These are phyloP conservation scores for Lasioglossum calceatum DNA, from an alignment of 2,888 invertebrate species.

Conservation along the genomic window DNA sequence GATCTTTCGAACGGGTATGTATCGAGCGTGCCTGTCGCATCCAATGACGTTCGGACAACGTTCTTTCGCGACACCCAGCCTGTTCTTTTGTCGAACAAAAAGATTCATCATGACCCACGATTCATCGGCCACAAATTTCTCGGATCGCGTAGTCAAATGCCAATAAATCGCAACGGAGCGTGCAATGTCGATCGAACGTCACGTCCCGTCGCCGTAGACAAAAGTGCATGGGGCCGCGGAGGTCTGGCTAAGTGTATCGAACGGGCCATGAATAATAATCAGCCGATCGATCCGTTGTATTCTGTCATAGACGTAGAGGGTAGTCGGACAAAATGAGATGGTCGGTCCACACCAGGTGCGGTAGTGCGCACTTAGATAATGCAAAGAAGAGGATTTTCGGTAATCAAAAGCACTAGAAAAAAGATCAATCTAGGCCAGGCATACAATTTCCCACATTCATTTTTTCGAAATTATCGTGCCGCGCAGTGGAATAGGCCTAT, in stretches of 20 bases:
- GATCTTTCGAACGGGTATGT: not conserved
- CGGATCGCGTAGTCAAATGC: not conserved
- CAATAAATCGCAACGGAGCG: not conserved
- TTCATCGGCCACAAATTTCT: not conserved
- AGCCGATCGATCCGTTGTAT: constrained; percentile 31
- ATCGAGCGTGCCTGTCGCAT: not conserved
- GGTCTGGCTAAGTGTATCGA: constrained; percentile 28
- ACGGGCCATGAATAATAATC: constrained; percentile 43
- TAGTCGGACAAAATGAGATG: not conserved
- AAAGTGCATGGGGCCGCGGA: constrained; percentile 15
- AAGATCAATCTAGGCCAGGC: no score
- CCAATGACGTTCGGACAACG: not conserved
- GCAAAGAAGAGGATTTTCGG: no score
- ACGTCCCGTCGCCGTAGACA: not conserved
- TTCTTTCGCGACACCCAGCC: not conserved
- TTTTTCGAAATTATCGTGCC: no score
- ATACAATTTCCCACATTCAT: no score
- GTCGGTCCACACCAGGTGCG: no score
- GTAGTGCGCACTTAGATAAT: no score
- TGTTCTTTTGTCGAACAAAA: not conserved
- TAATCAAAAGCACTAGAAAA: no score
- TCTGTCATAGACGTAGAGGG: constrained; percentile 14
- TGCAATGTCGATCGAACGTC: not conserved
- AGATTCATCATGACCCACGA: not conserved
- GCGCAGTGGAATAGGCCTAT: no score